These are phyloP conservation scores for Fulica atra DNA, from an alignment of 2,113 vertebrate genomes.

Conservation along the genomic window DNA sequence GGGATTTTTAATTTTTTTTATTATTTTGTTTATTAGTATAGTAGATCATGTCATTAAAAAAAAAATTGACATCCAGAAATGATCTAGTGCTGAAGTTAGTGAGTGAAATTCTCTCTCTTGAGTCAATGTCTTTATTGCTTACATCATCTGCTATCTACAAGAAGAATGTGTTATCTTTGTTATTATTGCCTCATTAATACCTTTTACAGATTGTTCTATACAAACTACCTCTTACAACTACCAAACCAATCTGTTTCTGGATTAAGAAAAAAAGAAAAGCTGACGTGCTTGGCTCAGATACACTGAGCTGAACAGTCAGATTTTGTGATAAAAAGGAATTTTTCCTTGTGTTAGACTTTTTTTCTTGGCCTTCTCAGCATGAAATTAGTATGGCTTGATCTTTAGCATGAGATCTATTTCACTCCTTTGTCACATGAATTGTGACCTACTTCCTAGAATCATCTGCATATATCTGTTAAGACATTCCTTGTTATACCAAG, in stretches of 20 bases:
- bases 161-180: background rate
- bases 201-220: background rate
- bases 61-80: background rate
- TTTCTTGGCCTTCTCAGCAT: background rate
- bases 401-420: background rate
- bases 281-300: background rate
- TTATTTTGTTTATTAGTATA: background rate
- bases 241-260: background rate
- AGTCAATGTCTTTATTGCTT: background rate
- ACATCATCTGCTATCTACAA: background rate
- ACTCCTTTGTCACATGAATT: background rate
- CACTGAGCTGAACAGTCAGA: background rate
- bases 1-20: too few relatives aligned
- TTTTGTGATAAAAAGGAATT: background rate
- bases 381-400: background rate
- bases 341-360: background rate
- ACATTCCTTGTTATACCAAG: background rate
- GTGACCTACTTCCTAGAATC: background rate
- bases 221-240: background rate
- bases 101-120: background rate
- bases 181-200: background rate
- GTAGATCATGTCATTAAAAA: background rate
- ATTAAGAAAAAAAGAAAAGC: background rate
- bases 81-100: background rate
- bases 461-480: background rate